phyloP scores from a whole-genome alignment of 1,140 invertebrate genomes.

The Temnothorax curvispinosus region DNA sequence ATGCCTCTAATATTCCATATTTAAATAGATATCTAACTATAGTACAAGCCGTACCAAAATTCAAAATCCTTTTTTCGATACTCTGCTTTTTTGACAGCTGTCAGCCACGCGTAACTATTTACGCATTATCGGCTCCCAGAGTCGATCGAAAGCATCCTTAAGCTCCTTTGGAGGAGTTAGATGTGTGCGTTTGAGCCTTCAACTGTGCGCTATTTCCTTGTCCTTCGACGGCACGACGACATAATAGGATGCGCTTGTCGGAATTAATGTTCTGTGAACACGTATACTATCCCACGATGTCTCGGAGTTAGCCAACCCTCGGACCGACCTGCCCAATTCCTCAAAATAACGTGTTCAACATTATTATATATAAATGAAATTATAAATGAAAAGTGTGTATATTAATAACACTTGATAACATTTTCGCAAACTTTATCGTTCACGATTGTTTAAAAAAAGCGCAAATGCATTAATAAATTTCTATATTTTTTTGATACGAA shows the following conservation, averaged over 20 bases:
- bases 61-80: not conserved
- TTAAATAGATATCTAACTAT: not conserved
- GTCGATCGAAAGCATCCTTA: conserved; percentile 33
- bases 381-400: not conserved
- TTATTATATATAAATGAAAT: not conserved
- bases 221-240: conserved; percentile 5
- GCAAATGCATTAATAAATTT: not conserved
- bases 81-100: not conserved
- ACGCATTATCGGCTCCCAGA: conserved; percentile 41
- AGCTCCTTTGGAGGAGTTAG: conserved; percentile 41
- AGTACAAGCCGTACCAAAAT: not conserved
- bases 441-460: not conserved
- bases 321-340: not conserved
- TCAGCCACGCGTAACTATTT: conserved; percentile 6
- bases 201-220: not conserved
- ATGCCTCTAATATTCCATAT: not conserved
- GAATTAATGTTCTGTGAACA: conserved; percentile 65
- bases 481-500: not conserved
- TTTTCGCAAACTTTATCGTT: not conserved
- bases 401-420: not conserved
- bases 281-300: conserved; percentile 25
- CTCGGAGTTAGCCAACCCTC: not conserved
- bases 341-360: conserved; percentile 9
- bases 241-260: conserved; percentile 62
- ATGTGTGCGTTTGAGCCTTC: not conserved